Conservation (phyloP, 2,113 vertebrate genomes). For the Tragelaphus scriptus region DNA sequence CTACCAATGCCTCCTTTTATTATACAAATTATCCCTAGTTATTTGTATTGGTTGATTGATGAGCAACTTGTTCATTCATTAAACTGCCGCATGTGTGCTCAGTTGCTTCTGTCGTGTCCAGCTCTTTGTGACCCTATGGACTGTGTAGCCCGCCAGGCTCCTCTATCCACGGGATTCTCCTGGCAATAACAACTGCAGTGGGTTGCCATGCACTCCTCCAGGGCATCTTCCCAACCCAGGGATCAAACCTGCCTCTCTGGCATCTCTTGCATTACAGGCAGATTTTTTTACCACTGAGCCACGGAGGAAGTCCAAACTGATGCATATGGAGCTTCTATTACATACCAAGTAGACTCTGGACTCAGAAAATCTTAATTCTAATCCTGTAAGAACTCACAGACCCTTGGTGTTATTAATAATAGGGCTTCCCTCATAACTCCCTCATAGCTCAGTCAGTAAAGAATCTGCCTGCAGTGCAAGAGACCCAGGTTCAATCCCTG, state of each 20-base stretch:
- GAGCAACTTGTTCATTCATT: neutral
- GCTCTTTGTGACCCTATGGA: neutral
- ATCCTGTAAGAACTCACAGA: neutral
- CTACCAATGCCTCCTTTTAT: neutral
- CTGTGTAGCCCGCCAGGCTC: neutral
- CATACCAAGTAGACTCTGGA: neutral
- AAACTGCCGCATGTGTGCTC: neutral
- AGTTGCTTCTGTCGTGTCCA: neutral
- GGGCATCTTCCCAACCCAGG: neutral
- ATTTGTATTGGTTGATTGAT: neutral
- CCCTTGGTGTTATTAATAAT: neutral
- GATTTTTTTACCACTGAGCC: neutral
- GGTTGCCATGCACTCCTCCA: neutral
- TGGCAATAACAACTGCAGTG: neutral
- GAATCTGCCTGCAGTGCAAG: neutral
- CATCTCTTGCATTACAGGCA: neutral
- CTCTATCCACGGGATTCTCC: neutral
- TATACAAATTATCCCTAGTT: neutral
- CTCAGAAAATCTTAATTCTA: neutral
- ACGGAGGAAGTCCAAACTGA: neutral
- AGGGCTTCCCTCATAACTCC: neutral
- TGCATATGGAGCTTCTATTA: neutral
- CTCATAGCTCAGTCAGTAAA: neutral
- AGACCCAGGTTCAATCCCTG: neutral
- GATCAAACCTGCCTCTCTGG: neutral